Evolutionary conservation across 64 coral and sea anemone genomes (phyloP).

Genomic region (Montipora efflorescens): DNA sequence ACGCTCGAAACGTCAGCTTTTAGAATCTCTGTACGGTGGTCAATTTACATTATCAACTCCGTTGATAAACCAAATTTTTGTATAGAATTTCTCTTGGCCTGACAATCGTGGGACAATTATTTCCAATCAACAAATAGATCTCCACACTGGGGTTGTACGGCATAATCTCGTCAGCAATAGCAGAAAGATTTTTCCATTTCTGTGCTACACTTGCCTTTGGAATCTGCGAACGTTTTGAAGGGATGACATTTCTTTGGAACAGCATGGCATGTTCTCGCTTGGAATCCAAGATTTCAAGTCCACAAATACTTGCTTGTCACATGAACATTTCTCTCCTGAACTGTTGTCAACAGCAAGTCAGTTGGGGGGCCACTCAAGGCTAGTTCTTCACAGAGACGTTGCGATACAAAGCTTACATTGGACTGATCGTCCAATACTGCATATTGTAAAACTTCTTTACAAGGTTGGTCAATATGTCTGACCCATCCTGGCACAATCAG

Average conservation of each 20-base stretch:
- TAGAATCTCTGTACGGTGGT: no score
- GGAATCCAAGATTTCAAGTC: constrained; percentile 45
- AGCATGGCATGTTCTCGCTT: constrained; percentile 39
- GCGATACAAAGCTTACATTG: constrained; percentile 62
- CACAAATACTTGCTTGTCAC: constrained; percentile 53
- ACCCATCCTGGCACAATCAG: constrained; percentile 77
- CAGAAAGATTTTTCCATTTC: constrained; percentile 58
- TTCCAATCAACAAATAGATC: constrained; percentile 63
- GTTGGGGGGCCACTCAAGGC: constrained; percentile 61
- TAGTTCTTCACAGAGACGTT: constrained; percentile 55
- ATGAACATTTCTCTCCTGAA: constrained; percentile 69
- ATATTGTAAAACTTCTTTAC: constrained; percentile 44
- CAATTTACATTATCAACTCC: no score
- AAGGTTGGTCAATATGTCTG: constrained; percentile 2
- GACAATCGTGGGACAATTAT: not conserved
- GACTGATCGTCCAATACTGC: constrained; percentile 57
- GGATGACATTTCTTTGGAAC: constrained; percentile 55
- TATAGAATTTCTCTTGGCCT: not conserved
- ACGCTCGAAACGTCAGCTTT: no score
- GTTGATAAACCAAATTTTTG: no score
- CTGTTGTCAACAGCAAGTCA: constrained; percentile 55
- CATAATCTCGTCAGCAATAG: constrained; percentile 71
- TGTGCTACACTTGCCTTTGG: constrained; percentile 53
- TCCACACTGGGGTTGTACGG: constrained; percentile 16
- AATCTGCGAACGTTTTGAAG: constrained; percentile 70